Evolutionary conservation across 2,888 invertebrate genomes (phyloP).

Genomic region (Lomographa bimaculata): DNA sequence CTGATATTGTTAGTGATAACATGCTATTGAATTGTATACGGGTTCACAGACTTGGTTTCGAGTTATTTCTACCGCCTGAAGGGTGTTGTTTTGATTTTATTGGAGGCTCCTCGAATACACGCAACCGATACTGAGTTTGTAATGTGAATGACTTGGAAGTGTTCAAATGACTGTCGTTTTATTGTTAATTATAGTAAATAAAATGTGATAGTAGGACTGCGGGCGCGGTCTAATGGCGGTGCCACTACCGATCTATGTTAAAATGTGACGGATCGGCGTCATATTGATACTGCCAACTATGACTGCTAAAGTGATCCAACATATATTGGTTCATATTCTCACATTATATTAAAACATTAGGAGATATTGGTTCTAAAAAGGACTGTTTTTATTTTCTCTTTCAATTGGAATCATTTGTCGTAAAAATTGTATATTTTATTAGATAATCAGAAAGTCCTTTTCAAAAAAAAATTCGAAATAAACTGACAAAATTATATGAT

Average conservation of each 20-base stretch:
- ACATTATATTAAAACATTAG: slow-evolving; percentile 33
- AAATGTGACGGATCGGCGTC: slow-evolving; percentile 40
- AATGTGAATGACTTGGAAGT: slow-evolving; percentile 45
- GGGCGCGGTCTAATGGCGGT: slow-evolving; percentile 49
- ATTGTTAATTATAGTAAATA: slow-evolving; percentile 57
- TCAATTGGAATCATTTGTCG: slow-evolving; percentile 52
- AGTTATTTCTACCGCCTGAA: too few species aligned
- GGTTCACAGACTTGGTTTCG: slow-evolving; percentile 1
- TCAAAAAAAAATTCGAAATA: slow-evolving; percentile 52
- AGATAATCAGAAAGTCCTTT: slow-evolving; percentile 54
- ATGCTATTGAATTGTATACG: slow-evolving; percentile 28
- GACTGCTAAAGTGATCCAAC: slow-evolving; percentile 12
- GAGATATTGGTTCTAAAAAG: slow-evolving; percentile 52
- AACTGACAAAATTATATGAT: slow-evolving; percentile 64
- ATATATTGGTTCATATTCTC: too few species aligned
- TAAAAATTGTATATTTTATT: slow-evolving; percentile 52
- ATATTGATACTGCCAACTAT: slow-evolving; percentile 27
- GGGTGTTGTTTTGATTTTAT: too few species aligned
- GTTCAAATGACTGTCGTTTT: slow-evolving; percentile 72
- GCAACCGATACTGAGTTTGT: slow-evolving; percentile 44
- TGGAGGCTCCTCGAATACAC: slow-evolving; percentile 12
- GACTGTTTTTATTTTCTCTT: slow-evolving; percentile 50
- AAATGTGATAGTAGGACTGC: slow-evolving; percentile 74
- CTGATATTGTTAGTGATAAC: slow-evolving; percentile 33
- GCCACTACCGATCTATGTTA: slow-evolving; percentile 33